phyloP scores from a whole-genome alignment of 2,113 vertebrate species.

The Hippocampus comes region DNA sequence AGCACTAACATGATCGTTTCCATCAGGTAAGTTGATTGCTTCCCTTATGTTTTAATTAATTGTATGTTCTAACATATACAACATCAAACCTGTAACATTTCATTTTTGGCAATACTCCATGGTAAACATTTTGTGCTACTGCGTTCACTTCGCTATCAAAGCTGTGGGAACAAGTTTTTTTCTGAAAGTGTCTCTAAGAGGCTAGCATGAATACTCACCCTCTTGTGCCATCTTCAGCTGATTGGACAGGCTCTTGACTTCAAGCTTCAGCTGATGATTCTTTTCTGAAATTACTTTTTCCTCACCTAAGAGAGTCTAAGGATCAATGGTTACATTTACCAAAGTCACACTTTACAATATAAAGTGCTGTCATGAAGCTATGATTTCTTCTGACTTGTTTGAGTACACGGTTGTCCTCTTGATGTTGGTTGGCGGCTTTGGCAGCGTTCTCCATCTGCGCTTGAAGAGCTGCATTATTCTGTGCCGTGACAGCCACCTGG shows the following conservation, averaged over 20 bases:
- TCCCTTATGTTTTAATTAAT: too few species aligned
- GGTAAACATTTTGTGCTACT: too few species aligned
- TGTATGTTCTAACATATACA: too few species aligned
- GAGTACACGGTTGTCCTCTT: constrained; percentile 82
- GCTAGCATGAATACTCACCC: constrained; percentile 63
- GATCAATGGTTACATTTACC: constrained; percentile 6
- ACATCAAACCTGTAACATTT: too few species aligned
- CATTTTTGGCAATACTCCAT: too few species aligned
- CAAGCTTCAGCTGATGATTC: constrained; percentile 73
- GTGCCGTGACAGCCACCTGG: constrained; percentile 76
- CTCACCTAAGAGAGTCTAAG: constrained; percentile 73
- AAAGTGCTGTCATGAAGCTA: neutral
- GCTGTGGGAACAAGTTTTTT: too few species aligned
- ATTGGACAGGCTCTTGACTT: constrained; percentile 72
- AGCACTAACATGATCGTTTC: too few species aligned
- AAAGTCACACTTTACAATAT: neutral
- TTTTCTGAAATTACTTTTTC: constrained; percentile 55
- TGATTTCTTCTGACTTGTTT: constrained; percentile 73
- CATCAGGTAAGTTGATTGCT: too few species aligned
- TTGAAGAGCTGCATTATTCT: constrained; percentile 74
- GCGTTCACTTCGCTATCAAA: too few species aligned
- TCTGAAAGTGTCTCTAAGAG: too few species aligned
- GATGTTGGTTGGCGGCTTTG: constrained; percentile 79
- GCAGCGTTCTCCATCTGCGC: constrained; percentile 78
- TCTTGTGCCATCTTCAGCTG: constrained; percentile 78